Evolutionary conservation across 2,888 invertebrate species (phyloP).

Genomic region (Parnassius mnemosyne): DNA sequence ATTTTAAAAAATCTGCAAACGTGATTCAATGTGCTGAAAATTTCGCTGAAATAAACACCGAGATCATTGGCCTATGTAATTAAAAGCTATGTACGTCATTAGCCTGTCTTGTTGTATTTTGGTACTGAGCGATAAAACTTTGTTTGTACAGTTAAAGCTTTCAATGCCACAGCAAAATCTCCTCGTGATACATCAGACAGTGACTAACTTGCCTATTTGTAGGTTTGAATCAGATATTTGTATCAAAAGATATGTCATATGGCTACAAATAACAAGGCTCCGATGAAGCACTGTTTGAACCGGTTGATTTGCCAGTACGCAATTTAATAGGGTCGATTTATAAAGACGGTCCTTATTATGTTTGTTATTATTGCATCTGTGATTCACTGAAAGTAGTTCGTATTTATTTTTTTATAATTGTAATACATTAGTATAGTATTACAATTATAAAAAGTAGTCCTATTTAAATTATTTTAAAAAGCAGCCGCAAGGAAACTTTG

Average conservation of each 20-base stretch:
- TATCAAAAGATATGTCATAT: slow-evolving; percentile 1
- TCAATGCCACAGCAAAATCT: slow-evolving; percentile 25
- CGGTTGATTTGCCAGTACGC: background rate
- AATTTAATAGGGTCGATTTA: no score
- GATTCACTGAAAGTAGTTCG: no score
- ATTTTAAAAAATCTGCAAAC: background rate
- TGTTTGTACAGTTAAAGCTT: slow-evolving; percentile 43
- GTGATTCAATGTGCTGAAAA: background rate
- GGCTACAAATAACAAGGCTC: slow-evolving; percentile 1
- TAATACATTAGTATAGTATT: no score
- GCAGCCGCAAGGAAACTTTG: no score
- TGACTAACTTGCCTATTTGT: slow-evolving; percentile 20
- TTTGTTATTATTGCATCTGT: no score
- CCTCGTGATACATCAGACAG: slow-evolving; percentile 14
- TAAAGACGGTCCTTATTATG: no score
- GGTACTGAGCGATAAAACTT: slow-evolving; percentile 48
- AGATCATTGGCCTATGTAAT: slow-evolving; percentile 42
- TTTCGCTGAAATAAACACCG: slow-evolving; percentile 11
- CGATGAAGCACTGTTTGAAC: background rate
- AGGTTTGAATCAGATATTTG: slow-evolving; percentile 16
- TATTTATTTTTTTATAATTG: no score
- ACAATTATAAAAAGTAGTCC: no score
- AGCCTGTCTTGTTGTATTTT: slow-evolving; percentile 48
- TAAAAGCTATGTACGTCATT: slow-evolving; percentile 57
- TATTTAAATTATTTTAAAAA: no score